Percentiles rank a stretch among this genome's conserved stretches.
These are phyloP conservation scores for Apodemus agrarius DNA, from an alignment of 2,797 vertebrate genomes.

Conservation along the genomic window DNA sequence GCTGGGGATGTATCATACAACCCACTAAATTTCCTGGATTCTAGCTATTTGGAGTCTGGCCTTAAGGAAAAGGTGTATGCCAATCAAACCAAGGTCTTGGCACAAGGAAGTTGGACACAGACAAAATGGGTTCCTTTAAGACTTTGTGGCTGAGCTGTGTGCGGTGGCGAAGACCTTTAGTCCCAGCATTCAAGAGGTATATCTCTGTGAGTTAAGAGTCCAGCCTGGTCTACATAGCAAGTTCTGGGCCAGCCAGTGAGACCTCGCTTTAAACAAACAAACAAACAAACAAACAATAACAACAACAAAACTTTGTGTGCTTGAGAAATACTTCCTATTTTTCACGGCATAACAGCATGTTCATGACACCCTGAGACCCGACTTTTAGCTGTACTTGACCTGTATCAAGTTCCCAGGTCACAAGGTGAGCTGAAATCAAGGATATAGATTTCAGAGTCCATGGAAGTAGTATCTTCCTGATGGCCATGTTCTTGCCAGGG, in stretches of 20 bases:
- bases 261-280: not conserved
- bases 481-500: not conserved
- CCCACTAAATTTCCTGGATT: not conserved
- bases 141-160: not conserved
- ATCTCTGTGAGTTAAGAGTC: not conserved
- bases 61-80: too few relatives aligned
- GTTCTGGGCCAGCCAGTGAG: not conserved
- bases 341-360: not conserved
- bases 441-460: too few relatives aligned
- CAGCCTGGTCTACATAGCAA: not conserved
- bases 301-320: not conserved
- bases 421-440: not conserved
- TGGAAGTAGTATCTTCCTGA: not conserved
- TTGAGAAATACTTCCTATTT: not conserved
- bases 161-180: not conserved
- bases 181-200: not conserved
- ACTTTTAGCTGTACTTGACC: not conserved
- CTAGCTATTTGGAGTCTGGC: not conserved
- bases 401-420: conserved; percentile 14
- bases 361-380: not conserved
- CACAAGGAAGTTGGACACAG: not conserved
- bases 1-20: not conserved
- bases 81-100: not conserved
- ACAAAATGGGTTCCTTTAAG: not conserved
- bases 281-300: not conserved